phyloP scores from a whole-genome alignment of 2,888 invertebrate genomes.

The Autographa gamma region DNA sequence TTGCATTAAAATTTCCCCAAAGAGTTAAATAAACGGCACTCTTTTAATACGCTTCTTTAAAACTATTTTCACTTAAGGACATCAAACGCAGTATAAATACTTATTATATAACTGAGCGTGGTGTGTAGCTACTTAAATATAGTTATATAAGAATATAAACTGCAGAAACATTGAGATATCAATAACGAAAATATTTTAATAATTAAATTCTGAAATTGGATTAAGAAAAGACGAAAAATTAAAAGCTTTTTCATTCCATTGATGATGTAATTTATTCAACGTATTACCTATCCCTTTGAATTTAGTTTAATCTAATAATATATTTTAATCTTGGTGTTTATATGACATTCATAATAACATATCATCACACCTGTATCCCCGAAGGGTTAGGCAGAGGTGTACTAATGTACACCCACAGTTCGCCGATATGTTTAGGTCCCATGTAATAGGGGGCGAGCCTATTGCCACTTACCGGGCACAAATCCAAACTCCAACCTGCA shows the following conservation, averaged over 20 bases:
- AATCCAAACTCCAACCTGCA: no score
- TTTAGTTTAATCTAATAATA: neutral
- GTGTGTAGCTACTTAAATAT: neutral
- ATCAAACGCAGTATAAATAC: neutral
- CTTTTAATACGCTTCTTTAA: neutral
- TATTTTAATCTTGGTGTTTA: no score
- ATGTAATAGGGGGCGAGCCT: no score
- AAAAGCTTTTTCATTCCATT: slow-evolving; percentile 54
- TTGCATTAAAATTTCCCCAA: neutral
- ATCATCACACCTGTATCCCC: no score
- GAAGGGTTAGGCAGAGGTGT: no score
- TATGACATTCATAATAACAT: no score
- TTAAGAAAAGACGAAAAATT: slow-evolving; percentile 49
- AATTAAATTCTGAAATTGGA: slow-evolving; percentile 27
- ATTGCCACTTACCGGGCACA: no score
- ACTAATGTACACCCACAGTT: no score
- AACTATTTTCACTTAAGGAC: neutral
- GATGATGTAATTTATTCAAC: slow-evolving; percentile 15
- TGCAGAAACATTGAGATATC: slow-evolving; percentile 10
- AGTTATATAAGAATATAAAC: neutral
- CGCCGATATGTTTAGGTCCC: no score
- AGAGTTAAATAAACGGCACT: neutral
- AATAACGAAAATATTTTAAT: slow-evolving; percentile 39
- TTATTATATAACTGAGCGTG: neutral
- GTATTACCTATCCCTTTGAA: neutral